A percentile compares a stretch with the other conserved stretches of the same genome.
Evolutionary conservation across 1,140 invertebrate species (phyloP).

Genomic region (Planococcus citri): DNA sequence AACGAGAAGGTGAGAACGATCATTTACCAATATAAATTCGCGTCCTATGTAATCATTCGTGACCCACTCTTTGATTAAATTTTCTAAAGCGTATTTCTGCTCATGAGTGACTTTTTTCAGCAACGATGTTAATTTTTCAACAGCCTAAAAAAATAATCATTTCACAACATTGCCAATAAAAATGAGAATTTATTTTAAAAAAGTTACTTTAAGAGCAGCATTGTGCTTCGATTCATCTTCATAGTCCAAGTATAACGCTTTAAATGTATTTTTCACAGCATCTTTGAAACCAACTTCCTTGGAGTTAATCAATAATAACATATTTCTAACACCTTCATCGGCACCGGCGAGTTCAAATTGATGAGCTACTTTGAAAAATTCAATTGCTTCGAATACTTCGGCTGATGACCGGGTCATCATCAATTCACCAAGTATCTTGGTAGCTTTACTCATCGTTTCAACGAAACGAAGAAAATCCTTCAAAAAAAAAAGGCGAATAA

Average conservation of each 20-base stretch:
- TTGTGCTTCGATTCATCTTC: slow-evolving; percentile 22
- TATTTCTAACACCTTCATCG: slow-evolving; percentile 53
- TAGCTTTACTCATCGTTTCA: slow-evolving; percentile 24
- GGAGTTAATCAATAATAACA: slow-evolving; percentile 62
- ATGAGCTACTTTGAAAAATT: slow-evolving; percentile 68
- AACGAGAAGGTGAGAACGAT: no score
- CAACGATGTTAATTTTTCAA: slow-evolving; percentile 42
- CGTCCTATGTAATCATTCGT: slow-evolving; percentile 43
- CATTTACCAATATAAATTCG: slow-evolving; percentile 35
- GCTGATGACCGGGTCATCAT: slow-evolving; percentile 31
- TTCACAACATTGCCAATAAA: slow-evolving; percentile 1
- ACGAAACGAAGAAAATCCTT: slow-evolving; percentile 27
- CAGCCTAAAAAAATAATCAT: slow-evolving; percentile 24
- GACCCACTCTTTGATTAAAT: slow-evolving; percentile 53
- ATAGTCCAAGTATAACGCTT: slow-evolving; percentile 43
- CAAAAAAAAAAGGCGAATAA: not conserved
- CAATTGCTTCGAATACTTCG: slow-evolving; percentile 68
- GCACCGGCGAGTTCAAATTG: slow-evolving; percentile 62
- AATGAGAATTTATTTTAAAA: slow-evolving; percentile 10
- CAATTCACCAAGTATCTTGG: slow-evolving; percentile 24
- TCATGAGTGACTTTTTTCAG: slow-evolving; percentile 42
- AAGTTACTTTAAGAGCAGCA: slow-evolving; percentile 16
- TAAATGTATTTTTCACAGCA: slow-evolving; percentile 49
- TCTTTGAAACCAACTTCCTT: slow-evolving; percentile 48
- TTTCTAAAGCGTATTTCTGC: slow-evolving; percentile 54